Evolutionary conservation across 2,797 vertebrate species (phyloP).

Genomic region (Hozukius guyotensis): DNA sequence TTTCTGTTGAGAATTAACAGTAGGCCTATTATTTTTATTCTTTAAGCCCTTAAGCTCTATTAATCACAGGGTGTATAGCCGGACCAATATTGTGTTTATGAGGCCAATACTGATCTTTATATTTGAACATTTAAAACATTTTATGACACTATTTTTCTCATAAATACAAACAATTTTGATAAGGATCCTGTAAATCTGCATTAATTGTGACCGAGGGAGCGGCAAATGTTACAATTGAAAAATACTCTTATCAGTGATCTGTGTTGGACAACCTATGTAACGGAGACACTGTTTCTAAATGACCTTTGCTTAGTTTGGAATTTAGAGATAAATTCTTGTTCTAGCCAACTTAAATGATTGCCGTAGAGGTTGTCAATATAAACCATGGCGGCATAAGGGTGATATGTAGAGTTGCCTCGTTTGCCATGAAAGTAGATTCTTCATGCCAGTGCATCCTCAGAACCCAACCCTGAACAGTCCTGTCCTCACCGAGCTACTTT

Average conservation of each 20-base stretch:
- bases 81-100: background rate
- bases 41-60: background rate
- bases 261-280: background rate
- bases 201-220: background rate
- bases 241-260: background rate
- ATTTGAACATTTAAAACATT: background rate
- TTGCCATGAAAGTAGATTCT: background rate
- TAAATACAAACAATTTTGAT: background rate
- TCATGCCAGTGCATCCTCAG: slow-evolving; percentile 46
- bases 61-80: background rate
- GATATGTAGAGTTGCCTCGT: background rate
- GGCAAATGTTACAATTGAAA: background rate
- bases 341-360: background rate
- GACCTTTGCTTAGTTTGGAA: background rate
- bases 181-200: background rate
- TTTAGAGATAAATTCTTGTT: background rate
- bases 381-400: background rate
- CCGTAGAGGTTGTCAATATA: background rate
- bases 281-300: background rate
- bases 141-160: background rate
- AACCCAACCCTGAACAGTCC: slow-evolving; percentile 42
- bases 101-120: background rate
- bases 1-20: background rate
- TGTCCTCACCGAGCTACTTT: slow-evolving; percentile 14
- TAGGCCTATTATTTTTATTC: background rate